phyloP scores from a whole-genome alignment of 2,888 invertebrate species.

The Hanleya hanleyi region DNA sequence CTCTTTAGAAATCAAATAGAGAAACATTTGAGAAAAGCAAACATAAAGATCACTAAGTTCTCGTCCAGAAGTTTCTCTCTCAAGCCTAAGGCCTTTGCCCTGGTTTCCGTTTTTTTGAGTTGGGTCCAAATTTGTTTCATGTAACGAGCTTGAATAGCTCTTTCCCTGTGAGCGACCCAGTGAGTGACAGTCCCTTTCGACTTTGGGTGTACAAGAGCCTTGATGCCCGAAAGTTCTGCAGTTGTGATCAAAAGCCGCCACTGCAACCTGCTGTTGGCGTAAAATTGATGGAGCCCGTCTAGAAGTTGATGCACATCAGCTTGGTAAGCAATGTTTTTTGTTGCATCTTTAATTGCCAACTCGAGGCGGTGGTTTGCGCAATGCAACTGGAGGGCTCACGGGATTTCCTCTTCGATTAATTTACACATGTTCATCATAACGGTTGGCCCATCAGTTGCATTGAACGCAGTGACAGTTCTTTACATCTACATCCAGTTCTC shows the following conservation, averaged over 20 bases:
- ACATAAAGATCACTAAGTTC: no score
- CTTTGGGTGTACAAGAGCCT: background rate
- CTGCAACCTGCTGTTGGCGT: background rate
- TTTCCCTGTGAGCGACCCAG: background rate
- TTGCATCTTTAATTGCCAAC: background rate
- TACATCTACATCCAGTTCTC: no score
- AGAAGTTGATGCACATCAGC: background rate
- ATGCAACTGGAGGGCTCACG: background rate
- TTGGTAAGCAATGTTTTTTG: background rate
- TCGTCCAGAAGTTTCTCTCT: no score
- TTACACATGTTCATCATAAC: background rate
- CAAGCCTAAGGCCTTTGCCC: no score
- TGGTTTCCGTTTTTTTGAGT: background rate
- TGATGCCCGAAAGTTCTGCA: background rate
- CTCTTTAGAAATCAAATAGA: no score
- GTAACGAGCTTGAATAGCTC: background rate
- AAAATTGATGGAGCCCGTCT: background rate
- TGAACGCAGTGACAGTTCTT: background rate
- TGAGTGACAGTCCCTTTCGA: background rate
- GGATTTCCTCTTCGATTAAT: background rate
- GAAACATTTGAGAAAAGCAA: background rate
- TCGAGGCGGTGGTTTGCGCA: background rate
- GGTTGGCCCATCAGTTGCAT: background rate
- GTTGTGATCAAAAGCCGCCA: background rate
- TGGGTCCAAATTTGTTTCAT: background rate